phyloP scores from a whole-genome alignment of 2,888 invertebrate genomes.

The Tenthredo notha region DNA sequence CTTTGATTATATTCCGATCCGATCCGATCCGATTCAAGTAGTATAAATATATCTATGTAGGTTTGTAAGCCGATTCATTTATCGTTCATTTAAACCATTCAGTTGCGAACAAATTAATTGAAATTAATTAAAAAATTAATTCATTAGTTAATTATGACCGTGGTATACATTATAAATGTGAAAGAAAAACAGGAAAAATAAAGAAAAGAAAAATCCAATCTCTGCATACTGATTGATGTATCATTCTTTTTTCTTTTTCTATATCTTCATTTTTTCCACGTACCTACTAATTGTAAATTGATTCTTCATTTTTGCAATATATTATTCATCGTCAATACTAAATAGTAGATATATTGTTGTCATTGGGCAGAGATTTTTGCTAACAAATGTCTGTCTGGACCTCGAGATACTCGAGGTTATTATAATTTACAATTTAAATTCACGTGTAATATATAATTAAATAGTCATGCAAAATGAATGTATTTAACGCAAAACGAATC shows the following conservation, averaged over 20 bases:
- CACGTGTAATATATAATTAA: not conserved
- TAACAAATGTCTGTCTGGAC: not conserved
- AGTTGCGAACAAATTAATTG: not conserved
- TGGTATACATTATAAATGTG: not conserved
- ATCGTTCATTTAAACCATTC: not conserved
- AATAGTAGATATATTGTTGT: not conserved
- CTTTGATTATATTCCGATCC: not conserved
- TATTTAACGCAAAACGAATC: not conserved
- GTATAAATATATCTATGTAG: not conserved
- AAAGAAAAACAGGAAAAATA: not conserved
- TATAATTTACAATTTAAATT: conserved; percentile 3
- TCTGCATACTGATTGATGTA: not conserved
- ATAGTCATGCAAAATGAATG: not conserved
- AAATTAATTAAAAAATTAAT: not conserved
- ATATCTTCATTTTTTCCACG: not conserved
- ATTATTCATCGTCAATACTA: not conserved
- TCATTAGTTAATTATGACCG: not conserved
- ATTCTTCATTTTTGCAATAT: not conserved
- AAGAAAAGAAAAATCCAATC: not conserved
- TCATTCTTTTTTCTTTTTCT: not conserved
- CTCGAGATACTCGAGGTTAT: not conserved
- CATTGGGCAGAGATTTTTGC: not conserved
- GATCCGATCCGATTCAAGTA: no score
- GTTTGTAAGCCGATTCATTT: not conserved
- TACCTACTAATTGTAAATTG: not conserved